Evolutionary conservation across 1,140 invertebrate genomes (phyloP), one percentile per base, ranked within the genome.

Genomic region (Pachyrhynchus sulphureomaculatus): DNA sequence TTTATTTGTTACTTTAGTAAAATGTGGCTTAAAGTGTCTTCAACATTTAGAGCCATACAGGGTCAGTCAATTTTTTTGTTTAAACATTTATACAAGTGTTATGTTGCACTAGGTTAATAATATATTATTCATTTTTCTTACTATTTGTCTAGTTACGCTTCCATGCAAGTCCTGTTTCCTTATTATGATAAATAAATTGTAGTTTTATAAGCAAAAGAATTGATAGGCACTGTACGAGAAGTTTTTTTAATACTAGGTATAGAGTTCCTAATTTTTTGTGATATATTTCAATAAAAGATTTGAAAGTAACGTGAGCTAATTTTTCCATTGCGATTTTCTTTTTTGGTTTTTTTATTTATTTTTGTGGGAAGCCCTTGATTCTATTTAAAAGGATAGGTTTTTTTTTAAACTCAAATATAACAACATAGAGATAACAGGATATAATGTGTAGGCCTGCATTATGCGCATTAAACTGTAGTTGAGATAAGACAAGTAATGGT

Each of bases 241-340:
- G 2, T 13, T 44, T 26, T 26, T 47, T 49, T 49, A 10, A 49
- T 62, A 36, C 12, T 13, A 47, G 23, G 32, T 29, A 41, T 39
- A 47, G 8, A 59, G 39, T 39, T 42, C 42, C 26, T 45, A 62
- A 44, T 49, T 58, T n/a, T 64, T 53, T 70, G 63, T 70, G 60
- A 69, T 57, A 57, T 68, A 62, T 51, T 61, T 66, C 24, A 68
- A 71, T 68, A 68, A 71, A n/a, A 57, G 51, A 63, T 68, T 69
- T 72, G 37, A 64, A 67, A 74, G 60, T 65, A 69, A 66, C 45
- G 70, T 65, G 42, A 62, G 65, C 64, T 68, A 71, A 69, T 68
- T 73, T 69, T 68, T 70, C 57, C 57, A 67, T 65, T 71, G 67
- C 67, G 66, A 45, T 33, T 56, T 45, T 15, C 8, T 29, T 29